Percentiles rank a stretch among this genome's conserved stretches.
Evolutionary conservation across 2,888 invertebrate genomes (phyloP).

Genomic region (Ormyrus rosae): DNA sequence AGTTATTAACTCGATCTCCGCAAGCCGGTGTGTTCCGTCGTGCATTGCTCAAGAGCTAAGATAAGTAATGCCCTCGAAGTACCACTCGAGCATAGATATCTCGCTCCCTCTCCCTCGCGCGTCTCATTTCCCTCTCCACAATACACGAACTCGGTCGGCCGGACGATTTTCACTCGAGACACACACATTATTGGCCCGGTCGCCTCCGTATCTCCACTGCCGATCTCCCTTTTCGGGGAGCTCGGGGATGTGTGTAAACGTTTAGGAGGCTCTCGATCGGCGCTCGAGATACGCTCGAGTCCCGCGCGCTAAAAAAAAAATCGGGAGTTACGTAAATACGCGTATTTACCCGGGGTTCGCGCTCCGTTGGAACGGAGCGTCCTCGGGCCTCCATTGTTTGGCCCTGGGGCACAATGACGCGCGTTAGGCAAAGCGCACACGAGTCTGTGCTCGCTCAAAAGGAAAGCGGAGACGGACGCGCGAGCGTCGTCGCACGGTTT

Average conservation of each 20-base stretch:
- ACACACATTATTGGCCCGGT: conserved; percentile 28
- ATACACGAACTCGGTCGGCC: not conserved
- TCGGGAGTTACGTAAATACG: conserved; percentile 49
- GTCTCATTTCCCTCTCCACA: conserved; percentile 25
- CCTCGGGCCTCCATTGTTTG: not conserved
- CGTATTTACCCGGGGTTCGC: not conserved
- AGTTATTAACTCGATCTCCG: conserved; percentile 37
- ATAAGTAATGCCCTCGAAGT: conserved; percentile 41
- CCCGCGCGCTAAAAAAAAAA: conserved; percentile 41
- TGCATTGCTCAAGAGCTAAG: not conserved
- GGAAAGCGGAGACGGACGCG: not conserved
- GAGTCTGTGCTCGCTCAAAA: not conserved
- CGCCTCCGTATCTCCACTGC: conserved; percentile 30
- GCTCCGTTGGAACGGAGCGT: no score
- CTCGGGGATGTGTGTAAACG: conserved; percentile 31
- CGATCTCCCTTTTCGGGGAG: conserved; percentile 39
- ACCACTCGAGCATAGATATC: conserved; percentile 11
- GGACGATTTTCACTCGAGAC: conserved; percentile 44
- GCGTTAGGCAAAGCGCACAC: not conserved
- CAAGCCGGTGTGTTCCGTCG: not conserved
- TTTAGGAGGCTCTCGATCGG: conserved; percentile 53
- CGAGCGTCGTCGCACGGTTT: not conserved
- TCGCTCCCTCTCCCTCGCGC: not conserved
- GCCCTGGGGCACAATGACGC: not conserved
- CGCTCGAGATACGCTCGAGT: conserved; percentile 25